Conservation (phyloP, 2,797 vertebrate genomes). For the Lacerta bilineata region DNA sequence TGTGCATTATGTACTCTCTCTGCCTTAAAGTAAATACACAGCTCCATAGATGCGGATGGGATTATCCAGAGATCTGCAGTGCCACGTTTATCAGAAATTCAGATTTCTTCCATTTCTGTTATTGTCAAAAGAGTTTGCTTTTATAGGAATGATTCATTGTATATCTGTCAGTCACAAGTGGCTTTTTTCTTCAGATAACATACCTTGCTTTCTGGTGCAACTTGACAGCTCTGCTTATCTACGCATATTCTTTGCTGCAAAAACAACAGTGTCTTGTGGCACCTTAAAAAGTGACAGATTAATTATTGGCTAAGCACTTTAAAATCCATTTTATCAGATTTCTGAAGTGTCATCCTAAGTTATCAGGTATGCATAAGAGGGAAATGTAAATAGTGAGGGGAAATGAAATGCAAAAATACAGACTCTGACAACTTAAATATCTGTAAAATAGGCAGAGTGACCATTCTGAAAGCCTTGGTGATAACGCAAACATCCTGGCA, state of each 20-base stretch:
- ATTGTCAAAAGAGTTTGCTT: conserved; percentile 45
- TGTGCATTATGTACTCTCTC: conserved; percentile 2
- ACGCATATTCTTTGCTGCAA: conserved; percentile 59
- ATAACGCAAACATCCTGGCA: too few relatives aligned
- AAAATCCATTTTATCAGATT: too few relatives aligned
- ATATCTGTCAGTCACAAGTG: conserved; percentile 57
- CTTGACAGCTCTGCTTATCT: conserved; percentile 64
- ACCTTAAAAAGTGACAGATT: not conserved
- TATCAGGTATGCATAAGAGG: too few relatives aligned
- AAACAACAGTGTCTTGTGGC: not conserved
- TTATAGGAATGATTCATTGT: conserved; percentile 56
- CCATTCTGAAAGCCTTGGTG: not conserved
- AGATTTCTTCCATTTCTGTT: conserved; percentile 38
- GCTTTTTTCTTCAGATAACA: conserved; percentile 49
- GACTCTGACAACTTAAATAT: not conserved
- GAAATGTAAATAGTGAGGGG: too few relatives aligned
- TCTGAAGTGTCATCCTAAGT: too few relatives aligned
- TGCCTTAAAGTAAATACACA: conserved; percentile 33
- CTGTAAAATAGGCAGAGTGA: not conserved
- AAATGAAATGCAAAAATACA: too few relatives aligned
- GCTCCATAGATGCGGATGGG: conserved; percentile 19
- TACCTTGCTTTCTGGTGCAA: conserved; percentile 61
- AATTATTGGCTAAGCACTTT: too few relatives aligned
- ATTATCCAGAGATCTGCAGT: conserved; percentile 41
- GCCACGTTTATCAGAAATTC: conserved; percentile 45